Base-by-base conservation (phyloP, 2,797 vertebrate species). In the Choloepus didactylus region DNA sequence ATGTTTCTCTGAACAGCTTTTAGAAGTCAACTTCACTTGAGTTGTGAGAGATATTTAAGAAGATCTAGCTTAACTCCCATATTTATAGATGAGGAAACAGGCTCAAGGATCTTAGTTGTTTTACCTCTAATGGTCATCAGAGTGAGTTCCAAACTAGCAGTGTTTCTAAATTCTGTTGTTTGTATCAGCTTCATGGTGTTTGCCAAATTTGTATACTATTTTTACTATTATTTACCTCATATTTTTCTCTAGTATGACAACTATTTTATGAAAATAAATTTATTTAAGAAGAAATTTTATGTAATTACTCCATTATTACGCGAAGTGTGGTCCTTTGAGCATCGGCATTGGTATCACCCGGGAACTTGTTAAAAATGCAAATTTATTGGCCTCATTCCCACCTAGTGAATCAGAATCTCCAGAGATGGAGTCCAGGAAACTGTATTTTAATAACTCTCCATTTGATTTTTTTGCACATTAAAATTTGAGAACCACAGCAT, bases 241-340 rank as follows among this genome's bases (percentile, higher is more conserved):
- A 60, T 72, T 75, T 87, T 85, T 23, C 67, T 87, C 44, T 54
- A 76, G 38, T 62, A 2, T 73, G 27, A 21, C 76, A 83, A 38
- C 49, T 70, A 35, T 75, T 93, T 80, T 51, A 56, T 88, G 75
- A 75, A 85, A 84, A 82, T 35, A 83, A 54, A 25, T 62, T 41
- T 64, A 77, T 66, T 77, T 25, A 38, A 87, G 62, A 91, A 67
- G 59, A 66, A 69, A 44, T 56, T 62, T 27, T 75, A 16, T 67
- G 23, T 54, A 64, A 44, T n/a, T 84, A 23, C 14, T 66, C 44
- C 66, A 7, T 3, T 49, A 2, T 15, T 56, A 35, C 12, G 60
- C n/a, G 41, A 46, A 12, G 29, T 56, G 14, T 3, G 31, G 6
- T 10, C 16, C 29, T 79, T 25, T n/a, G 31, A 31, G 35, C 51